Base-by-base conservation (phyloP, 2,797 vertebrate genomes). In the Carduelis carduelis region DNA sequence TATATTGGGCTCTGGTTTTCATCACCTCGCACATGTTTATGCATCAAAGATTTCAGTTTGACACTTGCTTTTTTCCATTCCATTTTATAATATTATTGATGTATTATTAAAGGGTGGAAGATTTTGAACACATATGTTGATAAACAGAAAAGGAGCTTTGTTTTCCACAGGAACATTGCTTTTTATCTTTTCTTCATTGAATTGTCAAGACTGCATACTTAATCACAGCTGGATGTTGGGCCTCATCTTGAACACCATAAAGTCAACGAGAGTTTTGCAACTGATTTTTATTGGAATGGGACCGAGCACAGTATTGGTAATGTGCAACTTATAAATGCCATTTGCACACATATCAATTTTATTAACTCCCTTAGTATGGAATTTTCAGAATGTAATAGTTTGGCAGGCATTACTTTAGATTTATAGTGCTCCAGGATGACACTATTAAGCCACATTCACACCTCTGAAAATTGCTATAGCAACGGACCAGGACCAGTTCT, bases 111-210 rank as follows among this genome's bases (percentile, higher is more conserved):
- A 95, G 59, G 9, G 83, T 13, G 50, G 88, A 92, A 90, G 80
- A 96, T 97, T 97, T 76, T 34, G 90, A 97, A 97, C 89, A 88
- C 4, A n/a, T 89, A 85, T 98, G 97, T 97, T 97, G 96, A 96
- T 97, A 97, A 97, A 95, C 93, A 97, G 91, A 75, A 55, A 6
- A 74, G 68, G 30, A 90, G 34, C 77, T 96, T 97, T 95, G 85
- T 95, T 97, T 92, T 97, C 87, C 61, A 28, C 84, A 81, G 84
- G 81, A 96, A 89, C 41, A 35, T 15, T 80, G 46, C 88, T 96
- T 96, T 98, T 97, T 86, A 97, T 98, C 96, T 97, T 85, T 97
- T 96, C 95, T 96, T 95, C 96, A 94, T 83, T 15, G 8, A 89
- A 83, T 96, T 98, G 96, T 97, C 96, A 97, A 93, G 90, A 14